Conservation (phyloP, 2,888 invertebrate genomes). For the Plebejus anna region DNA sequence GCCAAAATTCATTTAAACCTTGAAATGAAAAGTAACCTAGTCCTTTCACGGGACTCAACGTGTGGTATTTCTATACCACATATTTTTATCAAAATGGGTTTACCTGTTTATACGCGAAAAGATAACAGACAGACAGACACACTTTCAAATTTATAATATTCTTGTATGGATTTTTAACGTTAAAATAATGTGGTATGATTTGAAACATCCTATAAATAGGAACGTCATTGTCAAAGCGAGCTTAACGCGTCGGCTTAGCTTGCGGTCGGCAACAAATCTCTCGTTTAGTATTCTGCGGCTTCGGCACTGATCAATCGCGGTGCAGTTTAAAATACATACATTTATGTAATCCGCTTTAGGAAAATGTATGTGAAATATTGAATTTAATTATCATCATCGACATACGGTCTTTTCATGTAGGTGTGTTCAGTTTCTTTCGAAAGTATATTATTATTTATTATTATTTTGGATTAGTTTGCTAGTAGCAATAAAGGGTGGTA, state of each 20-base stretch:
- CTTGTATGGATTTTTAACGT: not conserved
- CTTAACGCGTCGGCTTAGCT: conserved; percentile 45
- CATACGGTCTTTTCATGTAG: not conserved
- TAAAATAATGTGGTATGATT: not conserved
- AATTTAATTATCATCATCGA: not conserved
- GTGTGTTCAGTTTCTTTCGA: no score
- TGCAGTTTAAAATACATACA: conserved; percentile 16
- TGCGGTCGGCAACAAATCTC: conserved; percentile 60
- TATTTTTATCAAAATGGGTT: no score
- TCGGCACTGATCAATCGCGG: conserved; percentile 32
- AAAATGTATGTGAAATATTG: not conserved
- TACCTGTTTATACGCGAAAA: no score
- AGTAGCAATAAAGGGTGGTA: no score
- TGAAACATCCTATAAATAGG: conserved; percentile 11
- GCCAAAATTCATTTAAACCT: no score
- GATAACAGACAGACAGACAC: no score
- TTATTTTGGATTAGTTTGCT: no score
- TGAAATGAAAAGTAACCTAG: no score
- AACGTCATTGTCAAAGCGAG: conserved; percentile 30
- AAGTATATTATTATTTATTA: no score
- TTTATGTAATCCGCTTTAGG: conserved; percentile 7
- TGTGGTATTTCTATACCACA: no score
- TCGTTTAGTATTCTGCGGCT: conserved; percentile 64
- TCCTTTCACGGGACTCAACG: no score
- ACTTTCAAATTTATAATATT: no score